Evolutionary conservation across 2,113 vertebrate species (phyloP), one percentile per base, ranked within the genome.

Genomic region (Erythrocercus mccallii): DNA sequence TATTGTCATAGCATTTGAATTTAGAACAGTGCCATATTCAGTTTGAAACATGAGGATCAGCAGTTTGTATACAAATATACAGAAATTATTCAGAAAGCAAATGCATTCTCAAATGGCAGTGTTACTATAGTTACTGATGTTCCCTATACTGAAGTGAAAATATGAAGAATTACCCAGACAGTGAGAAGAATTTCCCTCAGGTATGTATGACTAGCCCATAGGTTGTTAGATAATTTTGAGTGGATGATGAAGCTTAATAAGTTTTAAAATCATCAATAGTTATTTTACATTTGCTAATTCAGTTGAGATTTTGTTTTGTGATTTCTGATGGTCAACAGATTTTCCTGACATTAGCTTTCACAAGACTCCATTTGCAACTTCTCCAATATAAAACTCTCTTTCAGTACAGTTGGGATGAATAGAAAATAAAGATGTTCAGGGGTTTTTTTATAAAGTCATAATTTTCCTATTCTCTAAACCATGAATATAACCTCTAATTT

Each of bases 101-200:
- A 89, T 91, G 44, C 35, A 81, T 96, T 94, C 84, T 94, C 66
- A 89, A 81, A 79, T 81, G 45, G 6, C 70, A 69, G 37, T 45
- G 94, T 97, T 96, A 95, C 93, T 90, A 95, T 96, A 97, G 88
- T 42, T 95, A 97, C 81, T 71, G 79, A 76, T 81, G 82, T 79
- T 66, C 68, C 23, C 18, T 25, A 1, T 19, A 53, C 37, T 85
- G 84, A 90, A 80, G 73, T 77, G 54, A 82, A 96, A 85, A 76
- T n/a, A 73, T 21, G 11, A 53, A 83, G 56, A 79, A 72, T 48
- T 28, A 31, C 40, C 4, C 4, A 92, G 45, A 78, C 7, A 69
- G 37, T 65, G 74, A 58, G 45, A n/a, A 54, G 17, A 72, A 92
- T 91, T 92, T 31, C 28, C 12, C 56, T 76, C 6, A 5, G 33